Percentiles rank a stretch among this genome's conserved stretches.
Conservation (phyloP, 1,140 invertebrate genomes). For the Papilio glaucus region DNA sequence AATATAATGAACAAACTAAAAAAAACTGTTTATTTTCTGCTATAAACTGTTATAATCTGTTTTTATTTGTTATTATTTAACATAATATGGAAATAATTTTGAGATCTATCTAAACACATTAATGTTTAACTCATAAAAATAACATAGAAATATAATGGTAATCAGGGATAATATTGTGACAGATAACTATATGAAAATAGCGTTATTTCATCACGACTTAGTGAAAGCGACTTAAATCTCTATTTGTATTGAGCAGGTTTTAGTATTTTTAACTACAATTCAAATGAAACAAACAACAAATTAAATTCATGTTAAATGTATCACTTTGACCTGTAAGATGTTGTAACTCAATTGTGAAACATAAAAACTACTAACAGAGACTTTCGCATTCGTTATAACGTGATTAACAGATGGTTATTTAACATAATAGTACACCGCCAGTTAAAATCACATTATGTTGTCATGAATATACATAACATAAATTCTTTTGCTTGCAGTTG, state of each 20-base stretch:
- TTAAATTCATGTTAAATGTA: neutral
- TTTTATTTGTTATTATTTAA: neutral
- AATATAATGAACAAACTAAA: neutral
- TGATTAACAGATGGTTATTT: constrained; percentile 19
- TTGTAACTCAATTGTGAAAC: neutral
- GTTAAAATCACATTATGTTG: neutral
- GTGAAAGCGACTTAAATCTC: constrained; percentile 37
- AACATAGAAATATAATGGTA: neutral
- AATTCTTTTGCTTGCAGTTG: neutral
- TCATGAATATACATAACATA: neutral
- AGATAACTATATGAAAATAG: neutral
- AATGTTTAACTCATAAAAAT: no score
- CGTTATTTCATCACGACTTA: constrained; percentile 11
- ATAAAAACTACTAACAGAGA: constrained; percentile 39
- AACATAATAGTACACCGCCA: constrained; percentile 1
- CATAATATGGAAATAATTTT: neutral
- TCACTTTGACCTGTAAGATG: neutral
- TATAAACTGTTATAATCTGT: constrained; percentile 7
- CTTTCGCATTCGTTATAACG: constrained; percentile 25
- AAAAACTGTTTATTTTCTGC: neutral
- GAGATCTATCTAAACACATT: neutral
- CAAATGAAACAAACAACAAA: neutral
- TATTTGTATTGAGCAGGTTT: constrained; percentile 29
- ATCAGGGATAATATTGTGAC: neutral
- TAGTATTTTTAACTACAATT: constrained; percentile 4